Conservation (phyloP, 64 coral and sea anemone genomes). For the Astreopora myriophthalma region DNA sequence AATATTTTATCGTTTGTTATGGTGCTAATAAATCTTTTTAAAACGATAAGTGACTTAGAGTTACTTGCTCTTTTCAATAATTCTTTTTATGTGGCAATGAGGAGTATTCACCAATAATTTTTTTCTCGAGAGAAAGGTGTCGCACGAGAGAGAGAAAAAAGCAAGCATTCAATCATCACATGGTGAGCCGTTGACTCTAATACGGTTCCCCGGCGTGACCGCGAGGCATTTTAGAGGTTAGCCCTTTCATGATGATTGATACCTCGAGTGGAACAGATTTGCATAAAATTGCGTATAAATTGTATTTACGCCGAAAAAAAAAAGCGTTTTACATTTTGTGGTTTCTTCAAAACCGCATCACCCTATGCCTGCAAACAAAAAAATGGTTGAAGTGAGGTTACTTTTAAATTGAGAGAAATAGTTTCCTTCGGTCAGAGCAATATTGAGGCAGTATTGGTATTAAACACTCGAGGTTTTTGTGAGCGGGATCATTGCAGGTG, state of each 20-base stretch:
- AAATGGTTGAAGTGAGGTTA: not conserved
- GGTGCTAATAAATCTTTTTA: no score
- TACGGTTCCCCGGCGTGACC: no score
- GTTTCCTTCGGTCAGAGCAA: not conserved
- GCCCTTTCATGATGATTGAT: not conserved
- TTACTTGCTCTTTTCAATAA: no score
- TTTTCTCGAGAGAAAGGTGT: no score
- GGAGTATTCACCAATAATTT: no score
- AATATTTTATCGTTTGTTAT: no score
- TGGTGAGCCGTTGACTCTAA: no score
- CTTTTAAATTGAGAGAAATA: not conserved
- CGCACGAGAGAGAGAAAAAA: not conserved
- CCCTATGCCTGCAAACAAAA: not conserved
- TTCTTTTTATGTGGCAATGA: no score
- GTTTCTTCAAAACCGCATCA: not conserved
- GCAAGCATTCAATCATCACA: not conserved
- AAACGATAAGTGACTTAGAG: no score
- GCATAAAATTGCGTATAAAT: not conserved
- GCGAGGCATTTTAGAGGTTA: not conserved
- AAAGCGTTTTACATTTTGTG: not conserved
- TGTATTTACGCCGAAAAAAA: not conserved
- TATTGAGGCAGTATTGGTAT: not conserved
- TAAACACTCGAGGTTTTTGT: not conserved
- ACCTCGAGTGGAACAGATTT: not conserved
- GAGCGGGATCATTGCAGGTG: not conserved